Evolutionary conservation across 1,140 invertebrate genomes (phyloP), one percentile per base, ranked within the genome.

Genomic region (Drosophila kikkawai): DNA sequence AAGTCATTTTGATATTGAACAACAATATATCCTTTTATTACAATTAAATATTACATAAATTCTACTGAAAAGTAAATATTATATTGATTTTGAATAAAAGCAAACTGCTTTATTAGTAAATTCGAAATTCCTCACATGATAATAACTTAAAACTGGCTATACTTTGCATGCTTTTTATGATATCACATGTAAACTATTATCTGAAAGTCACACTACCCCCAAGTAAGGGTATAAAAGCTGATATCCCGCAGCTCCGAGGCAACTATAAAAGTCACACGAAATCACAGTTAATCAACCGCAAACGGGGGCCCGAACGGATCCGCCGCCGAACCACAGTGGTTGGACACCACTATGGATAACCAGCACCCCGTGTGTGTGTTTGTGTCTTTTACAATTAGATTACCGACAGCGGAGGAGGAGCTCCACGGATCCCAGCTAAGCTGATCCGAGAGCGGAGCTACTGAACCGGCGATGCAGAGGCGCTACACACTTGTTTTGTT

Each of bases 311-410:
- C 67, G 60, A 63, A 66, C 61, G 39, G 61, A 50, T 41, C 65
- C 56, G n/a, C 29, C 29, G 61, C 50, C 29, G 39, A 67, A 50
- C 57, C 63, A 67, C 82, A 50, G 48, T 60, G 45, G 53, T 50
- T 67, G 53, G 48, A 47, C 34, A 59, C 67, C 41, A 47, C 56
- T 15, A 39, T 34, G 17, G 19, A 63, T 12, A 61, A 61, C 26
- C 47, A 44, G 41, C 64, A 71, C 59, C 60, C 51, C 57, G 71
- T 59, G 58, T 26, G 22, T 48, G 41, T 9, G 13, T 48, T 22
- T 75, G 78, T 75, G 45, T 75, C 84, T 78, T 65, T 88, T 76
- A 85, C 81, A 90, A 90, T 90, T 90, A 90, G 85, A 90, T 90
- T 90, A 90, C 79, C 85, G 66, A 58, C 56, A 57, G 68, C 53